Conservation (phyloP, 2,888 invertebrate genomes). For the Charanyca ferruginea region DNA sequence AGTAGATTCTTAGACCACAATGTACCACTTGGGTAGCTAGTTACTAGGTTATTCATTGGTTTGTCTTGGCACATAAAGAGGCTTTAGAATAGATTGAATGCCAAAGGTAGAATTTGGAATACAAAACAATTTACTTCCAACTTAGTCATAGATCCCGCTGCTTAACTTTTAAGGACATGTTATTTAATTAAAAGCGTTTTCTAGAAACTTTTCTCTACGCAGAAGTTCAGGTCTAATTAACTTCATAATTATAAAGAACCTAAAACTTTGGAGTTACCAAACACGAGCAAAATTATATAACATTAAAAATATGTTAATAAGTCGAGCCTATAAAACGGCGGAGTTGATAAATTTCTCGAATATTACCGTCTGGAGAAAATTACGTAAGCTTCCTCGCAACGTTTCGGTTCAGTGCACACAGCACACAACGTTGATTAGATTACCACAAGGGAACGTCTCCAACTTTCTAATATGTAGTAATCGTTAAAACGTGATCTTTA, state of each 20-base stretch:
- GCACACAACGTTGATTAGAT: constrained; percentile 62
- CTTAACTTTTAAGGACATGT: constrained; percentile 46
- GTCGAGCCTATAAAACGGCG: constrained; percentile 32
- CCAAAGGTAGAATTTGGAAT: constrained; percentile 4
- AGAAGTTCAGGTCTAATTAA: constrained; percentile 51
- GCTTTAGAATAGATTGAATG: background rate
- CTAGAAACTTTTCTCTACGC: constrained; percentile 29
- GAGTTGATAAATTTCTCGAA: constrained; percentile 47
- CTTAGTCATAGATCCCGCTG: constrained; percentile 21
- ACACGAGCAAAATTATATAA: constrained; percentile 37
- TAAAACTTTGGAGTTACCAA: constrained; percentile 37
- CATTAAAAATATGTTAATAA: constrained; percentile 57
- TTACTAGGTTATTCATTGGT: background rate
- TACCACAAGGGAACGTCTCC: constrained; percentile 57
- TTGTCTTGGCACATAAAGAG: background rate
- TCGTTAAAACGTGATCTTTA: constrained; percentile 62
- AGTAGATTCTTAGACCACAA: background rate
- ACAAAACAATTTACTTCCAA: constrained; percentile 35
- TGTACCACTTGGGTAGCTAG: background rate
- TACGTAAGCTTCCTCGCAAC: constrained; percentile 46
- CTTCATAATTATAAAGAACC: constrained; percentile 50
- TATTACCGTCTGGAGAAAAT: constrained; percentile 48
- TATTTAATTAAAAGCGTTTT: constrained; percentile 47
- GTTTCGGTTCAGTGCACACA: constrained; percentile 48
- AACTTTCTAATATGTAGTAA: constrained; percentile 60